Conservation (phyloP, 2,113 vertebrate genomes). For the Myxocyprinus asiaticus region DNA sequence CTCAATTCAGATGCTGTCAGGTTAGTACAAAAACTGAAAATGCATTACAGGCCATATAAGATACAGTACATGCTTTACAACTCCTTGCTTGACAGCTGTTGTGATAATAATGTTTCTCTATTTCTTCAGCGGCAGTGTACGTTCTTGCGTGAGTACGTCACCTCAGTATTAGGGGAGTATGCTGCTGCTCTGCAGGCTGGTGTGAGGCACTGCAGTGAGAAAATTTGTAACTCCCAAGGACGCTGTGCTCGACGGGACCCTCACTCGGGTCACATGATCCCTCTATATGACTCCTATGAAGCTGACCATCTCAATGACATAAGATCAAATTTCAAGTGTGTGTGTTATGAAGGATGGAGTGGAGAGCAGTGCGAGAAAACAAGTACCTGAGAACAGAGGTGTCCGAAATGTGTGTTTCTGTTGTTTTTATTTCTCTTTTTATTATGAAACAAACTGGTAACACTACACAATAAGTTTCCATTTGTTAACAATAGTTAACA, state of each 20-base stretch:
- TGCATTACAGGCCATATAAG: not conserved
- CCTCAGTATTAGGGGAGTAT: slow-evolving; percentile 78
- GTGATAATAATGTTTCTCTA: not conserved
- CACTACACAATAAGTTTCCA: no score
- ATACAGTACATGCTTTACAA: no score
- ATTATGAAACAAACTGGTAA: no score
- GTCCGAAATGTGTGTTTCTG: no score
- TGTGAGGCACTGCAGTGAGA: slow-evolving; percentile 73
- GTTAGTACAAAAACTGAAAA: not conserved
- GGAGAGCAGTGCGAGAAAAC: slow-evolving; percentile 69
- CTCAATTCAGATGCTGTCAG: not conserved
- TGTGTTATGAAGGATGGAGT: slow-evolving; percentile 80
- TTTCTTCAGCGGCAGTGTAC: slow-evolving; percentile 76
- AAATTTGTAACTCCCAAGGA: slow-evolving; percentile 74
- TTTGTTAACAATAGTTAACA: no score
- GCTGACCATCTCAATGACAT: not conserved
- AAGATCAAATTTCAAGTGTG: slow-evolving; percentile 73
- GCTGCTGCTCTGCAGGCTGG: slow-evolving; percentile 72
- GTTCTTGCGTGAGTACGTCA: slow-evolving; percentile 78
- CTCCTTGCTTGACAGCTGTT: no score
- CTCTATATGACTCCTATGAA: slow-evolving; percentile 27
- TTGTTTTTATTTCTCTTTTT: no score
- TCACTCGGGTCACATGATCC: slow-evolving; percentile 60
- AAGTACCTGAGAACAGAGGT: not conserved
- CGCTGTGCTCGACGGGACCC: slow-evolving; percentile 74